These are phyloP conservation scores for Ooceraea biroi DNA, from an alignment of 1,140 invertebrate species.

Conservation along the genomic window DNA sequence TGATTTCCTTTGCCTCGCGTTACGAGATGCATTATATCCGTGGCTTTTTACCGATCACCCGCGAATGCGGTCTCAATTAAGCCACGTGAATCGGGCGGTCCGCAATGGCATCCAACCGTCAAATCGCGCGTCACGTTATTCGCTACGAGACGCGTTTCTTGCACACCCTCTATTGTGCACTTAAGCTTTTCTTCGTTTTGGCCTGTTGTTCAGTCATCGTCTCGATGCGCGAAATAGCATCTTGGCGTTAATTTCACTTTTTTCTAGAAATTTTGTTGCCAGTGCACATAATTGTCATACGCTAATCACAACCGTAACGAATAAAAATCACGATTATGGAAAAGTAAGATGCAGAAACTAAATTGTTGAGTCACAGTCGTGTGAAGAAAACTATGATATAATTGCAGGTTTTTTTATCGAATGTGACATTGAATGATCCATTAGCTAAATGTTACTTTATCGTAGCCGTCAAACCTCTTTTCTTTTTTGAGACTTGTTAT, in stretches of 20 bases:
- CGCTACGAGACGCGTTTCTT: background rate
- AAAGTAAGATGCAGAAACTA: background rate
- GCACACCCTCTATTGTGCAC: background rate
- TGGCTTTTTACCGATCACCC: constrained; percentile 23
- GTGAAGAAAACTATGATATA: background rate
- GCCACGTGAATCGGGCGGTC: constrained; percentile 5
- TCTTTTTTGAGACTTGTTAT: background rate
- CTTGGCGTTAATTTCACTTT: background rate
- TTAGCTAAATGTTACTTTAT: constrained; percentile 18
- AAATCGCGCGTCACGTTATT: constrained; percentile 24
- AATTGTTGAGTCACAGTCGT: background rate
- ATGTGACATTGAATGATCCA: background rate
- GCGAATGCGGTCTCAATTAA: constrained; percentile 38
- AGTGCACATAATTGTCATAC: background rate
- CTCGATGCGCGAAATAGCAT: background rate
- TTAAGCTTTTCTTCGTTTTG: background rate
- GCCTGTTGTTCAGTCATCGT: background rate
- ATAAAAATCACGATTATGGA: constrained; percentile 7
- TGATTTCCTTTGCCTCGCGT: constrained; percentile 1
- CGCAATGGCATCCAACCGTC: constrained; percentile 31
- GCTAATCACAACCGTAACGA: background rate
- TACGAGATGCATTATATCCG: constrained; percentile 29
- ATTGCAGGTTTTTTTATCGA: constrained; percentile 31
- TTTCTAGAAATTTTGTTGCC: background rate
- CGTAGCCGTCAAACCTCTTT: background rate